Evolutionary conservation across 1,140 invertebrate species (phyloP), one percentile per base, ranked within the genome.

Genomic region (Galendromus occidentalis): DNA sequence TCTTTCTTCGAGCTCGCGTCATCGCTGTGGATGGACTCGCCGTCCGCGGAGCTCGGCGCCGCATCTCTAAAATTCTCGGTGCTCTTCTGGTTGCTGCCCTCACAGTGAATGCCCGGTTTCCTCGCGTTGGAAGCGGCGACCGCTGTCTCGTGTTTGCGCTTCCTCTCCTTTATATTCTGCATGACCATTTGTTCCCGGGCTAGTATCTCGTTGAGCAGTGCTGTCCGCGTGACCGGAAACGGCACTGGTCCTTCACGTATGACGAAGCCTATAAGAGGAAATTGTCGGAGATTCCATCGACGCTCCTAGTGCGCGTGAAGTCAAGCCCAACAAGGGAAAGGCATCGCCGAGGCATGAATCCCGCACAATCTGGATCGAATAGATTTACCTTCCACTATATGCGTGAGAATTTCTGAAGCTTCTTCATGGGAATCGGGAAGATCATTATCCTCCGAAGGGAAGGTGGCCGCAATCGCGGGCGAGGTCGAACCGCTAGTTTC

Each of bases 161-260:
- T 55, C 20, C 67, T 2, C 39, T 42, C 42, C 29, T 67, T 45
- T 64, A 64, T 66, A 67, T 66, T 45, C 22, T 41, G 44, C 69
- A 69, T n/a, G 69, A 70, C 22, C 33, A 39, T 39, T 70, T 70
- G 65, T 71, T 73, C 42, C 71, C 71, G 22, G 68, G 64, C n/a
- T 33, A 59, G 25, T 14, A 59, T 59, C 20, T 59, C 51, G 20
- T 33, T 59, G 14, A 59, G 20, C 51, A 59, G 51, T 6, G 51
- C 51, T 29, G 25, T 59, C 33, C 51, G 51, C 64, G 64, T 66
- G 66, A 72, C 67, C 14, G 71, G 71, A 64, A 72, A 72, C n/a
- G 71, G 71, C 45, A 69, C 69, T 18, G 70, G 64, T 41, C 82
- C 82, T 80, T 98, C 93, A 76, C 94, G 91, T 71, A 97, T 96